Evolutionary conservation across 1,140 invertebrate species (phyloP), one percentile per base, ranked within the genome.

Genomic region (Aphelinus certus): DNA sequence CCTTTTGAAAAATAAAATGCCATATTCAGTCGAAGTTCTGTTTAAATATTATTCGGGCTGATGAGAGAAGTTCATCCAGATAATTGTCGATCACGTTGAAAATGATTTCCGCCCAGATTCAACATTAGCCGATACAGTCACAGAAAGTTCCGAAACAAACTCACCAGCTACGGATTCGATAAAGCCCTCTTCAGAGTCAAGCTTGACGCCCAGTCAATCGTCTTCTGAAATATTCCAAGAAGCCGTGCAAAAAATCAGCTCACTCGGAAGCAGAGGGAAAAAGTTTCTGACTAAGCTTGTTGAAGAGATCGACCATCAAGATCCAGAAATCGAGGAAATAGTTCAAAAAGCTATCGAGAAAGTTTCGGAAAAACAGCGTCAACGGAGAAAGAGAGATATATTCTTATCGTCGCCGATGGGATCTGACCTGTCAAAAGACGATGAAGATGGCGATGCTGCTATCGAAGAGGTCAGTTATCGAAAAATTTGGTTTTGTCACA

Each of bases 181-280:
- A 4, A n/a, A 26, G 26, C 26, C 26, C 26, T 26, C 53, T 7
- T 7, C 47, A 3, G 63, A 73, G 9, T 51, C 3, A 3, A 67
- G 42, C 26, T 26, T 57, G 1, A 61, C 58, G 6, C 1, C 7
- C 2, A 49, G 7, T 1, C 78, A 76, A 63, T 87, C 84, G 43
- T 92, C 91, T 0, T 87, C 84, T 6, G 92, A 93, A 82, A 84
- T 92, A 0, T 89, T 91, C 64, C 84, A 89, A 73, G 90, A 91
- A 43, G 84, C 92, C 2, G 78, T 92, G n/a, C 83, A 83, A 7
- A 90, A 88, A 77, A 82, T 93, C 5, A 85, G 87, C 66, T 86
- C 83, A 0, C 79, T 92, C 2, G 91, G 91, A 2, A 83, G 88
- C 3, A 87, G 88, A 61, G 90, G 91, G 0, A 87, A 87, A 67